Conservation (phyloP, 1,140 invertebrate species). For the Drosophila paulistorum region DNA sequence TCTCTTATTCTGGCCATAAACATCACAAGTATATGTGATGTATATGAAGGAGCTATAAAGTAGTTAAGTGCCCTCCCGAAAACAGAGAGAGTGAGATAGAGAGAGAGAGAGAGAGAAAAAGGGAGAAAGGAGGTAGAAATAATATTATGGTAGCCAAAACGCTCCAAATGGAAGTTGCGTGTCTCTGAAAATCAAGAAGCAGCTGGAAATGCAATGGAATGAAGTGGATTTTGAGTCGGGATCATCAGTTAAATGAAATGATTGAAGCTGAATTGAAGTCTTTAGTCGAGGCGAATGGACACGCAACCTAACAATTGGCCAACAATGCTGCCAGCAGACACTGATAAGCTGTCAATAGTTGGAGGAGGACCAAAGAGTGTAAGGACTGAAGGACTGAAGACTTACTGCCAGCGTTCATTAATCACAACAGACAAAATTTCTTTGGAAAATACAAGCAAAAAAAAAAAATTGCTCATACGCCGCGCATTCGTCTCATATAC, state of each 20-base stretch:
- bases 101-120: background rate
- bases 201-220: slow-evolving; percentile 2
- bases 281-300: slow-evolving; percentile 67
- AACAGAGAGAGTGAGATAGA: background rate
- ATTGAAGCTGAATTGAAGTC: slow-evolving; percentile 80
- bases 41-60: slow-evolving; percentile 70
- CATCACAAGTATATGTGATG: slow-evolving; percentile 74
- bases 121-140: slow-evolving; percentile 16
- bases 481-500: slow-evolving; percentile 59
- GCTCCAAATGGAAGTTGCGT: slow-evolving; percentile 72
- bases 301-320: slow-evolving; percentile 78
- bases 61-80: slow-evolving; percentile 69
- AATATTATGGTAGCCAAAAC: slow-evolving; percentile 72
- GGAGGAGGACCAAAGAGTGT: slow-evolving; percentile 38
- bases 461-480: slow-evolving; percentile 71
- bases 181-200: slow-evolving; percentile 20
- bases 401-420: slow-evolving; percentile 65
- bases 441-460: slow-evolving; percentile 35
- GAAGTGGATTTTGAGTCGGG: slow-evolving; percentile 26
- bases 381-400: background rate
- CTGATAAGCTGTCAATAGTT: slow-evolving; percentile 77
- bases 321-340: slow-evolving; percentile 22
- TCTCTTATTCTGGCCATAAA: slow-evolving; percentile 44
- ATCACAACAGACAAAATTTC: slow-evolving; percentile 64
- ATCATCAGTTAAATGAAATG: slow-evolving; percentile 81